Evolutionary conservation across 2,797 vertebrate genomes (phyloP), one percentile per base, ranked within the genome.

Genomic region (Gadopsis marmoratus): DNA sequence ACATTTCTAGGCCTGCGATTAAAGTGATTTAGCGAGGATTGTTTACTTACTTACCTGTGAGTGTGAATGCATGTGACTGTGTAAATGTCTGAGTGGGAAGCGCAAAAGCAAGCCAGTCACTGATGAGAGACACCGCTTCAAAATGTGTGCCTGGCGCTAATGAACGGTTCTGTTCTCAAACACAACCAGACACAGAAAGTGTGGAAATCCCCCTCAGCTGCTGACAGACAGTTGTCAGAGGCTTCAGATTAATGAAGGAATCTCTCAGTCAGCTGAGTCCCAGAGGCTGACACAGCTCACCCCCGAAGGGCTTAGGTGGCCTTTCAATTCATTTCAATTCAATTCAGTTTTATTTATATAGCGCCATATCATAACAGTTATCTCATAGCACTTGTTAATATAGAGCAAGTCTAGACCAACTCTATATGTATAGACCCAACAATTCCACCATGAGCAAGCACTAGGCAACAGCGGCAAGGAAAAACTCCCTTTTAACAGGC

Each of bases 141-240:
- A 68, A 86, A 85, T 83, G 45, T 76, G 85, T 69, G 84, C 54
- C 65, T 83, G 0, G 21, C 8, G 33, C 82, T 89, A 92, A 94
- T 81, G 80, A 91, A 73, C 4, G 47, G 83, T 85, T 89, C 87
- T 89, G 79, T 87, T 83, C 78, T 79, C 65, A 63, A 71, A 84
- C 73, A 71, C 48, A 74, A 50, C 71, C 84, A 84, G 54, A 54
- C 64, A 53, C 64, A 64, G 84, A 85, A 86, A 23, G 77, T 82
- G 85, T 89, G 88, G 89, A 92, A 93, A 83, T 86, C 79, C 86
- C 86, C 82, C 45, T 82, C 54, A 81, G 54, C 73, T 82, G 78
- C 77, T 85, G 90, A 94, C 88, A 93, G 89, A 88, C 81, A 77
- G 76, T 84, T 90, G 86, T 94, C 92, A 88, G 82, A 85, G 60